Conservation (phyloP, 2,888 invertebrate genomes). For the Drosophila infuscata region DNA sequence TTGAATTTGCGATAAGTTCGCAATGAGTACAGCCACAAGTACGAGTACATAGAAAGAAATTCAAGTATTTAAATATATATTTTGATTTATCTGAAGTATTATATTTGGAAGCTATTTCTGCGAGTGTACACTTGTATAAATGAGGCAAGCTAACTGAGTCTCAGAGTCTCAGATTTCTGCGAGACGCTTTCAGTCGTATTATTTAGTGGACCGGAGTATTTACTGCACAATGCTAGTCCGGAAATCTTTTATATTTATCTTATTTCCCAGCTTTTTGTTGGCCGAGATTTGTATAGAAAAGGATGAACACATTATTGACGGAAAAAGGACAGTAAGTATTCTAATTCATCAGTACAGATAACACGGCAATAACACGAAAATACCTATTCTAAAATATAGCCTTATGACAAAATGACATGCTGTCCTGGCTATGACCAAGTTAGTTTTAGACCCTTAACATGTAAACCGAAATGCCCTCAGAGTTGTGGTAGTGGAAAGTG, state of each 20-base stretch:
- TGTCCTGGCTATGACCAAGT: constrained; percentile 59
- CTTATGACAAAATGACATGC: constrained; percentile 25
- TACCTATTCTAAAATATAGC: neutral
- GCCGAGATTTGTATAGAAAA: constrained; percentile 10
- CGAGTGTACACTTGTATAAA: constrained; percentile 19
- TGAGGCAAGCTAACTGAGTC: neutral
- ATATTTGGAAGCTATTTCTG: neutral
- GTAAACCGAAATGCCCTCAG: constrained; percentile 62
- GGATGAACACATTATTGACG: accelerated
- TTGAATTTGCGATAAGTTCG: constrained; percentile 30
- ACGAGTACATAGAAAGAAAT: constrained; percentile 8
- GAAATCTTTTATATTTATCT: constrained; percentile 23
- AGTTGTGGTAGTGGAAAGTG: constrained; percentile 73
- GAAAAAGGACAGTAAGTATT: neutral
- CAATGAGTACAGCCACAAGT: constrained; percentile 3
- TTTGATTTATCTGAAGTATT: neutral
- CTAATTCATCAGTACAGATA: neutral
- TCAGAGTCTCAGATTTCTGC: constrained; percentile 10
- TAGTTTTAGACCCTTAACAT: neutral
- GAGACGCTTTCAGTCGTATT: constrained; percentile 37
- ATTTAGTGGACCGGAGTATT: constrained; percentile 7
- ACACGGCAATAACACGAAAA: neutral
- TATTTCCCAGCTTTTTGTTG: constrained; percentile 37
- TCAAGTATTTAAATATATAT: neutral
- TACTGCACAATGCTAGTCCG: constrained; percentile 35